phyloP scores from a whole-genome alignment of 2,113 vertebrate genomes.

The Sinocyclocheilus anshuiensis region DNA sequence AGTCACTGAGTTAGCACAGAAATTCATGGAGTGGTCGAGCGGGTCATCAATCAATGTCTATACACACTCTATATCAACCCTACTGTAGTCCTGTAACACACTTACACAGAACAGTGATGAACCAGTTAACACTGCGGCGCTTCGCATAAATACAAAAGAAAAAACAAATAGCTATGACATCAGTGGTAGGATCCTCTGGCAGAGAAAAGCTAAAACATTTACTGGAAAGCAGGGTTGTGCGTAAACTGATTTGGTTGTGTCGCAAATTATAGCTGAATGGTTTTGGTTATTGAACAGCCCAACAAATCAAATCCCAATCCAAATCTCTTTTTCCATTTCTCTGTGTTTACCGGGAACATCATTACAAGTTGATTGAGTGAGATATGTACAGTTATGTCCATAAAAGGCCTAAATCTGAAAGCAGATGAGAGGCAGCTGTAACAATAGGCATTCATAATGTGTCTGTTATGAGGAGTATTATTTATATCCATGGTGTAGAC shows the following conservation, averaged over 20 bases:
- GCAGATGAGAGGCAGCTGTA: conserved; percentile 27
- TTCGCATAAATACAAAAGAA: background rate
- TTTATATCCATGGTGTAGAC: conserved; percentile 38
- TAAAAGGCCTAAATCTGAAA: conserved; percentile 30
- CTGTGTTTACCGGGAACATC: background rate
- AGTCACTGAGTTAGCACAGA: conserved; percentile 8
- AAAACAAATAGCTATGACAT: conserved; percentile 24
- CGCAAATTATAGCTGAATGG: background rate
- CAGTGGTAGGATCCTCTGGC: background rate
- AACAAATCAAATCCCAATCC: background rate
- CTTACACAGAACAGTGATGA: background rate
- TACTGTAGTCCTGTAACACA: background rate
- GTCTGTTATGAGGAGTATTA: conserved; percentile 24
- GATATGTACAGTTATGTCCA: conserved; percentile 2
- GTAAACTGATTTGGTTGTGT: background rate
- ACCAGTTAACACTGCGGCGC: background rate
- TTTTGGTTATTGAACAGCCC: background rate
- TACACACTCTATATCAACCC: conserved; percentile 16
- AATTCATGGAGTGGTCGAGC: background rate
- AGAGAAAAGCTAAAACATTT: conserved; percentile 22
- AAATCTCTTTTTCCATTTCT: background rate
- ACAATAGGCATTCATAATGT: conserved; percentile 9
- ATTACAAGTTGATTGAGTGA: background rate
- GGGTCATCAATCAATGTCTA: conserved; percentile 30
- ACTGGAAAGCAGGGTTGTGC: conserved; percentile 29